phyloP scores from a whole-genome alignment of 2,888 invertebrate genomes.

The Proisotoma minuta region DNA sequence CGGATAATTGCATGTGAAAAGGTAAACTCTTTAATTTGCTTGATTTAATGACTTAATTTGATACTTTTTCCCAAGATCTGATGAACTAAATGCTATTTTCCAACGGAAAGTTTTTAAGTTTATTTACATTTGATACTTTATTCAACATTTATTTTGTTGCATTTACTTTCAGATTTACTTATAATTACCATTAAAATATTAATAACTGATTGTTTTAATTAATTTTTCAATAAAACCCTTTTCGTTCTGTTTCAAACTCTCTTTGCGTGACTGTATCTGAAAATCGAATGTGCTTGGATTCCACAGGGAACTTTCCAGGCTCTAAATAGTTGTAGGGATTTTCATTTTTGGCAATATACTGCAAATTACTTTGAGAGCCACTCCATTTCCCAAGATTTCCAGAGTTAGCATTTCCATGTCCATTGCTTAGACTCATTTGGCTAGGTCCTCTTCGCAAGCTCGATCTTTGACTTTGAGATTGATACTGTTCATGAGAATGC shows the following conservation, averaged over 20 bases:
- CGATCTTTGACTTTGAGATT: slow-evolving; percentile 9
- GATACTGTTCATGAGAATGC: slow-evolving; percentile 14
- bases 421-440: not conserved
- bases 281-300: slow-evolving; percentile 31
- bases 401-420: not conserved
- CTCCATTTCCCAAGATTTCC: not conserved
- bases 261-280: slow-evolving; percentile 31
- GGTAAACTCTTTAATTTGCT: too few relatives aligned
- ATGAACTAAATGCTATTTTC: too few relatives aligned
- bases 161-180: not conserved
- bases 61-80: too few relatives aligned
- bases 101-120: too few relatives aligned
- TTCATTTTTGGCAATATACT: slow-evolving; percentile 31
- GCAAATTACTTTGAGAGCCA: slow-evolving; percentile 28
- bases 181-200: not conserved
- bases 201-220: not conserved
- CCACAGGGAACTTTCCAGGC: slow-evolving; percentile 33
- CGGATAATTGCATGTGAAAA: too few relatives aligned
- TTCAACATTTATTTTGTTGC: not conserved
- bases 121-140: not conserved
- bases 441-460: slow-evolving; percentile 5
- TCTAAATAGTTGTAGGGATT: slow-evolving; percentile 29
- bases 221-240: not conserved
- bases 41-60: too few relatives aligned
- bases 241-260: slow-evolving; percentile 29